phyloP scores from a whole-genome alignment of 1,140 invertebrate species.

The Idris sp. region DNA sequence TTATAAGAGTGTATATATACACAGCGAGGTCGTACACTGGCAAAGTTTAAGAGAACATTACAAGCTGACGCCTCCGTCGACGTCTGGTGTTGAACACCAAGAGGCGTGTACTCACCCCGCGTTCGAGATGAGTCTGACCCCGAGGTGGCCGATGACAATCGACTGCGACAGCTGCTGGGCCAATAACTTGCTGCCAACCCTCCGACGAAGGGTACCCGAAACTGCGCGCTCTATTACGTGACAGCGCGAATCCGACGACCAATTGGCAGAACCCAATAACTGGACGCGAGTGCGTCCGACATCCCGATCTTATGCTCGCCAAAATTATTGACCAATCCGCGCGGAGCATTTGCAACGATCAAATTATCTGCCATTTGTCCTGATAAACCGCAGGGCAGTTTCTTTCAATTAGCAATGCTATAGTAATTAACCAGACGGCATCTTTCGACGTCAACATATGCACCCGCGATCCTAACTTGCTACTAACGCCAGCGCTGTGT shows the following conservation, averaged over 20 bases:
- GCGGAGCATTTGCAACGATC: not conserved
- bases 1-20: slow-evolving; percentile 58
- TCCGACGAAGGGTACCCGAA: slow-evolving; percentile 55
- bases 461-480: slow-evolving; percentile 25
- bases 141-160: slow-evolving; percentile 76
- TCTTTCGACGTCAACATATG: slow-evolving; percentile 41
- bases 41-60: slow-evolving; percentile 78
- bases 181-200: slow-evolving; percentile 75
- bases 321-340: slow-evolving; percentile 46
- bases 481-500: slow-evolving; percentile 39
- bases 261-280: slow-evolving; percentile 54
- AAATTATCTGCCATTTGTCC: slow-evolving; percentile 24
- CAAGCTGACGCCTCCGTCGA: slow-evolving; percentile 76
- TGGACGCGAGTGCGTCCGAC: slow-evolving; percentile 16
- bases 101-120: slow-evolving; percentile 70
- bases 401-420: slow-evolving; percentile 37
- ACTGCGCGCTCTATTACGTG: slow-evolving; percentile 61
- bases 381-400: slow-evolving; percentile 16
- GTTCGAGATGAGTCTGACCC: slow-evolving; percentile 76
- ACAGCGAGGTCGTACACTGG: slow-evolving; percentile 19
- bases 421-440: not conserved
- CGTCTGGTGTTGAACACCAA: slow-evolving; percentile 67
- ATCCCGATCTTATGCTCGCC: slow-evolving; percentile 26
- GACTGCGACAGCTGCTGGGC: slow-evolving; percentile 76
- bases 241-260: slow-evolving; percentile 42